Conservation (phyloP, 2,888 invertebrate species). For the Lypha dubia region DNA sequence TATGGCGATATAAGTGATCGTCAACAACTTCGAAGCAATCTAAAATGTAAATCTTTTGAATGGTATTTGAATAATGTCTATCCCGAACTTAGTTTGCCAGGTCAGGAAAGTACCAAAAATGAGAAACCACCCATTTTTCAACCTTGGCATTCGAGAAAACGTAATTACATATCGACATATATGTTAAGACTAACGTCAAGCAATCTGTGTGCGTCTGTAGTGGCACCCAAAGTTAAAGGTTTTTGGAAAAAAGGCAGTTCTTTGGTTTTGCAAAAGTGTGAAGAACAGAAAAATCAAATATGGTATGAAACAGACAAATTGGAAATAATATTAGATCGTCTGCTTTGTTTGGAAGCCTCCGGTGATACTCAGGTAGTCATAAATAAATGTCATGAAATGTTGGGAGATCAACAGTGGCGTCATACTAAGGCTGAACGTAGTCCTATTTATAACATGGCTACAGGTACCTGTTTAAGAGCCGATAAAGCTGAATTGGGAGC, state of each 20-base stretch:
- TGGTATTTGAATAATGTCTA: slow-evolving; percentile 98
- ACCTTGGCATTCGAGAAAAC: slow-evolving; percentile 92
- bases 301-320: slow-evolving; percentile 91
- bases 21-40: slow-evolving; percentile 87
- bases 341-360: slow-evolving; percentile 92
- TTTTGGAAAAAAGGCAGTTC: slow-evolving; percentile 88
- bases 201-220: slow-evolving; percentile 90
- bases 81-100: slow-evolving; percentile 92
- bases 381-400: slow-evolving; percentile 96
- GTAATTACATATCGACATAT: slow-evolving; percentile 89
- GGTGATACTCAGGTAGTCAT: slow-evolving; percentile 87
- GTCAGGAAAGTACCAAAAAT: slow-evolving; percentile 77
- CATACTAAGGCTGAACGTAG: slow-evolving; percentile 88
- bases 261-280: slow-evolving; percentile 89
- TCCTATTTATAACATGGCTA: slow-evolving; percentile 93
- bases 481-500: slow-evolving; percentile 83
- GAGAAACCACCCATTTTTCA: slow-evolving; percentile 86
- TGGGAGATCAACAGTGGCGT: slow-evolving; percentile 96
- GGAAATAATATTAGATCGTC: slow-evolving; percentile 92
- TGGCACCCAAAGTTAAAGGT: slow-evolving; percentile 80
- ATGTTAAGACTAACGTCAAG: slow-evolving; percentile 90
- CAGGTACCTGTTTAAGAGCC: slow-evolving; percentile 91
- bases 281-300: slow-evolving; percentile 87
- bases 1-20: slow-evolving; percentile 93
- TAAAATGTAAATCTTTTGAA: slow-evolving; percentile 92